Evolutionary conservation across 2,797 vertebrate genomes (phyloP).

Genomic region (Pelobates cultripes): DNA sequence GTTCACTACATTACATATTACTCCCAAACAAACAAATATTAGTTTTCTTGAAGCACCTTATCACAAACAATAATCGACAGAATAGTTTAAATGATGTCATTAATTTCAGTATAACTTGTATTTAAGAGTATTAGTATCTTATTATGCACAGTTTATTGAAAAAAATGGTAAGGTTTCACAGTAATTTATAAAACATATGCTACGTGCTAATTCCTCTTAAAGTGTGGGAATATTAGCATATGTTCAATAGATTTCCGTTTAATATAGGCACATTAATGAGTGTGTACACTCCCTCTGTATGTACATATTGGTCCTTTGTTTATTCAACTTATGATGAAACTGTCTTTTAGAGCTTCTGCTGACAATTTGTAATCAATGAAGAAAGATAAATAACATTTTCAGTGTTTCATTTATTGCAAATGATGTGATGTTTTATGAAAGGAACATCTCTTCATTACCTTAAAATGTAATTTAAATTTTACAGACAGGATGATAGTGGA

Average conservation of each 20-base stretch:
- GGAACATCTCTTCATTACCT: too few relatives aligned
- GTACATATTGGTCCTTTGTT: background rate
- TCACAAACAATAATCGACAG: background rate
- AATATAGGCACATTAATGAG: conserved; percentile 29
- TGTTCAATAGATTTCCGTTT: conserved; percentile 25
- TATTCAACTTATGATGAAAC: background rate
- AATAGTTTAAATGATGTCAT: background rate
- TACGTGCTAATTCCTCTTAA: conserved; percentile 23
- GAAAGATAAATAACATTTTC: too few relatives aligned
- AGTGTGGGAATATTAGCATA: conserved; percentile 48
- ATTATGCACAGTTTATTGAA: background rate
- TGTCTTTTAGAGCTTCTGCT: too few relatives aligned
- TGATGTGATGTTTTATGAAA: too few relatives aligned
- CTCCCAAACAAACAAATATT: too few relatives aligned
- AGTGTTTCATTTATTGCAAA: too few relatives aligned
- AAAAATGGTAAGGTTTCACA: conserved; percentile 29
- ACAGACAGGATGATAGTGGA: too few relatives aligned
- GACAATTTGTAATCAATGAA: too few relatives aligned
- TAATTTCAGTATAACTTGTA: background rate
- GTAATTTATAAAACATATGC: conserved; percentile 28
- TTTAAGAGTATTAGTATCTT: conserved; percentile 1
- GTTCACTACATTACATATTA: too few relatives aligned
- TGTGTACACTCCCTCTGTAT: conserved; percentile 6
- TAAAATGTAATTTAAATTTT: too few relatives aligned
- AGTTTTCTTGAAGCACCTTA: background rate